Evolutionary conservation across 2,888 invertebrate genomes (phyloP), one percentile per base, ranked within the genome.

Genomic region (Hololepta plana): DNA sequence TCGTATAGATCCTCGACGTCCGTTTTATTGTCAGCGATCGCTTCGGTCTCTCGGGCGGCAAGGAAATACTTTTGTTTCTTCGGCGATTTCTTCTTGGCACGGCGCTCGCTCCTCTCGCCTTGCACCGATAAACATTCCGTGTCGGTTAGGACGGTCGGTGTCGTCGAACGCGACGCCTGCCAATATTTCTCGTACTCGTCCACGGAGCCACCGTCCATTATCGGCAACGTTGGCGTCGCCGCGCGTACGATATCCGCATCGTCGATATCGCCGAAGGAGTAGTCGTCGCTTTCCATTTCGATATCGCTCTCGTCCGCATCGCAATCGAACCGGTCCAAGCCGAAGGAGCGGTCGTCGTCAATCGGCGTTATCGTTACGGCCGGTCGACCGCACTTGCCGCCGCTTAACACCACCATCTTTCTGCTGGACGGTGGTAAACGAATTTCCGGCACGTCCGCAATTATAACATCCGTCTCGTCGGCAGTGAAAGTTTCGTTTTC

Each of bases 1-100:
- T 38, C 28, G 20, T 32, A 33, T 4, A 42, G 45, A 33, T 62
- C 62, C 39, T 63, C 62, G 3, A 55, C 54, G 35, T 62, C 62
- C 4, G 61, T 62, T 2, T 52, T 39, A 8, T 53, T 49, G 32
- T 57, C 57, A 14, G 12, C 16, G 4, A 27, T 25, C 5, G 20
- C 11, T 6, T 11, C 10, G 23, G 5, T 9, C 20, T 28, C 11
- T n/a, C 13, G 3, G 24, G 28, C 4, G 24, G n/a, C n/a, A n/a
- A n/a, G n/a, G 9, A n/a, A 8, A 4, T 12, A 28, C 11, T 27
- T 24, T n/a, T 15, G 3, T 20, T 27, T 33, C 4, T 5, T 11
- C 15, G 32, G 30, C 11, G 21, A 4, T 29, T 24, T 31, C 19
- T 23, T n/a, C n/a, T n/a, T n/a, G n/a, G n/a, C n/a, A n/a, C n/a